Evolutionary conservation across 2,888 invertebrate species (phyloP), one percentile per base, ranked within the genome.

Genomic region (Blastobasis lacticolella): DNA sequence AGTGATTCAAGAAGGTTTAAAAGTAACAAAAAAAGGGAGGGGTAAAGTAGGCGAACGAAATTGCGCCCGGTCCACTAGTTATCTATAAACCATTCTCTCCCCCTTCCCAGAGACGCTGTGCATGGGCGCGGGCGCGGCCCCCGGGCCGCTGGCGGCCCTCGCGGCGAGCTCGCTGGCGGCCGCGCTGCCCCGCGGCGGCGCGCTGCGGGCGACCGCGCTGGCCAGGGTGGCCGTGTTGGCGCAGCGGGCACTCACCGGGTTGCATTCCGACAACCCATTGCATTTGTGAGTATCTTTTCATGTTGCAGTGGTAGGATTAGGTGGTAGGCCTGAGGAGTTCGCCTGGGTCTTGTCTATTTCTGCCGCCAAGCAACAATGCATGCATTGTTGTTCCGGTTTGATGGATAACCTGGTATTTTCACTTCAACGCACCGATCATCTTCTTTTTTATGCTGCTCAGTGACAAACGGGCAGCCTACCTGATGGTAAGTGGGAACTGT

Each of bases 211-310:
- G 59, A 61, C 59, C 56, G 84, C 85, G 48, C 75, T 86, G 61
- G 67, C 66, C 50, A 74, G 80, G 44, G 76, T 78, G 53, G 82
- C 80, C 55, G 76, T 77, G 59, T 81, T 89, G 58, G 89, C 90
- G 57, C 62, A 69, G 49, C 75, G 74, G 55, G 83, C 84, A 45
- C 73, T 84, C 54, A 53, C 72, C 48, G 65, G 81, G 37, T 75
- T 83, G 53, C 73, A 84, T 38, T 9, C 63, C 4, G 81, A 78
- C 62, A 83, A 83, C 64, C 85, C 85, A 41, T 57, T 82, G 58
- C 84, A 87, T 49, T 10, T 51, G 53, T 55, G 37, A 47, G 55
- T 53, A 38, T 40, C 44, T n/a, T n/a, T 41, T 36, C 49, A 45
- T 6, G 10, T n/a, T n/a, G n/a, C n/a, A n/a, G n/a, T n/a, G n/a